phyloP scores from a whole-genome alignment of 2,113 vertebrate species.

The Caranx melampygus region DNA sequence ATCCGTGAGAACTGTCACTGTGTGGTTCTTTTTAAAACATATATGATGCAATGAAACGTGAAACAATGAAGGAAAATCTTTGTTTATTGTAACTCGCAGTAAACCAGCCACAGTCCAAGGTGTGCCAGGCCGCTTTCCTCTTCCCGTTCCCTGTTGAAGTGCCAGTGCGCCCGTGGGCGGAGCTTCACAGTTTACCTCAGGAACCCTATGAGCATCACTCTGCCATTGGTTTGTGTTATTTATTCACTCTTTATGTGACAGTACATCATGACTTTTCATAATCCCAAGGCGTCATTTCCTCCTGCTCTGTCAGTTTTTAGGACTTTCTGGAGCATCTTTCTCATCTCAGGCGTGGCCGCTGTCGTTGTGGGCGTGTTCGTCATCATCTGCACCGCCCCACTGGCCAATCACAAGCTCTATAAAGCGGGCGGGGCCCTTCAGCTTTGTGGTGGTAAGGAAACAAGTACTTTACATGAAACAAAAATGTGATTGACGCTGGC shows the following conservation, averaged over 20 bases:
- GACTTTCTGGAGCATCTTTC: conserved; percentile 73
- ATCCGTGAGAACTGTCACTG: conserved; percentile 43
- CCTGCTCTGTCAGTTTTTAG: conserved; percentile 39
- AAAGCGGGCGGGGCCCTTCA: conserved; percentile 49
- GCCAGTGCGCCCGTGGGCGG: not conserved
- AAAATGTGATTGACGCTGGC: too few relatives aligned
- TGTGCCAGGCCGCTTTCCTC: conserved; percentile 60
- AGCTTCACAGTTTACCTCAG: not conserved
- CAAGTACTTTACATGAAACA: too few relatives aligned
- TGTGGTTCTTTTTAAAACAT: not conserved
- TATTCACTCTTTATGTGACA: too few relatives aligned
- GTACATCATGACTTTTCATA: not conserved
- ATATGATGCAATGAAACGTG: not conserved
- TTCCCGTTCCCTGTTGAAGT: conserved; percentile 58
- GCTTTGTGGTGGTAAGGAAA: conserved; percentile 52
- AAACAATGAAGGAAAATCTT: not conserved
- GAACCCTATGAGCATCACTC: conserved; percentile 39
- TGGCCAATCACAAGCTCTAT: conserved; percentile 53
- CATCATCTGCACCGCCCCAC: conserved; percentile 36
- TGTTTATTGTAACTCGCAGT: conserved; percentile 7
- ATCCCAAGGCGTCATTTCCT: not conserved
- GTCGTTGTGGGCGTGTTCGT: conserved; percentile 39
- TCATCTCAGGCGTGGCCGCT: not conserved
- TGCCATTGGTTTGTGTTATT: conserved; percentile 44
- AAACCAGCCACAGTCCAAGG: conserved; percentile 20